A percentile compares a stretch with the other conserved stretches of the same genome.
These are phyloP conservation scores for Neopelma chrysocephalum DNA, from an alignment of 2,797 vertebrate species.

Conservation along the genomic window DNA sequence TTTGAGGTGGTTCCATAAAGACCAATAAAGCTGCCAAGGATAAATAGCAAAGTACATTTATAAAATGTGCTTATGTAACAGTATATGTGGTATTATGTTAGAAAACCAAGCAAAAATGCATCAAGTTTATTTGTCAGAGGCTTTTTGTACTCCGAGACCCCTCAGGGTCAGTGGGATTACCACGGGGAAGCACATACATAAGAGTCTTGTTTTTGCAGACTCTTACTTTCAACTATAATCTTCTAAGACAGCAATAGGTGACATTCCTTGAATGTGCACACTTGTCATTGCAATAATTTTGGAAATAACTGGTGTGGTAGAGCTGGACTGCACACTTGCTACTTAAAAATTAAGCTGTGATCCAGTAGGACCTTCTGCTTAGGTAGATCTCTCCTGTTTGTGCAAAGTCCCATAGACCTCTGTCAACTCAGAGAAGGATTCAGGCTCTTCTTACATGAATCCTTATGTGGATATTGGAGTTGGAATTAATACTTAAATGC, in stretches of 20 bases:
- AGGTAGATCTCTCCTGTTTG: neutral
- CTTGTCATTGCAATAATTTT: neutral
- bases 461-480: neutral
- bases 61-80: neutral
- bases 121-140: neutral
- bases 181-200: neutral
- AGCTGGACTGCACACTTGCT: neutral
- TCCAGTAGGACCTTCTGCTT: neutral
- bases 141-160: neutral
- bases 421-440: neutral
- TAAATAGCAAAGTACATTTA: neutral
- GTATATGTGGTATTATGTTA: neutral
- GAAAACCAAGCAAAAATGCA: neutral
- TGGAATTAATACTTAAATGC: neutral
- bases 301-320: neutral
- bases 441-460: neutral
- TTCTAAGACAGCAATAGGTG: neutral
- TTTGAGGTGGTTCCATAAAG: neutral
- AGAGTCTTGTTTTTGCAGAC: neutral
- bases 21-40: neutral
- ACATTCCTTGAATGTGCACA: neutral
- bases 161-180: neutral
- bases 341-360: neutral
- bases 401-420: neutral
- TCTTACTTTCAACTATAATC: neutral